These are phyloP conservation scores for Alligator mississippiensis DNA, from an alignment of 2,113 vertebrate genomes.

Conservation along the genomic window DNA sequence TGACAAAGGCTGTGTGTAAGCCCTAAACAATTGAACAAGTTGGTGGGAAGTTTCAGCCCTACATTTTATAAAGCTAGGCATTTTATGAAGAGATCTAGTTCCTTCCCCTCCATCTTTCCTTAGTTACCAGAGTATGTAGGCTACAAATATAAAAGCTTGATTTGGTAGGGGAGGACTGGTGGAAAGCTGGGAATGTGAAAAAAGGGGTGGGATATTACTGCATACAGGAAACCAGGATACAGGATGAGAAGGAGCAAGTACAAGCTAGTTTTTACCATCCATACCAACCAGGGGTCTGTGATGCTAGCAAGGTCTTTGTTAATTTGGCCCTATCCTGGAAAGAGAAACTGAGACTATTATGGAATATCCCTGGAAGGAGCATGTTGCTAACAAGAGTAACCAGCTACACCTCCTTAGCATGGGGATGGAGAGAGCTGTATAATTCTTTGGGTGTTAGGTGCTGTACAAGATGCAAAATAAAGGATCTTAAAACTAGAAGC, in stretches of 20 bases:
- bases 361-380: background rate
- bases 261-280: background rate
- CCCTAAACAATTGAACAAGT: background rate
- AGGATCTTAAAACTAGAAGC: background rate
- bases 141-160: background rate
- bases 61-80: background rate
- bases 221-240: background rate
- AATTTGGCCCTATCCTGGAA: background rate
- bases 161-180: background rate
- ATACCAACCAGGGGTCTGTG: background rate
- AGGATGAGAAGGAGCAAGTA: background rate
- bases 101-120: background rate
- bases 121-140: background rate
- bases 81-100: background rate
- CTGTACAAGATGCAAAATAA: background rate
- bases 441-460: background rate
- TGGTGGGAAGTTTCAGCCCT: background rate
- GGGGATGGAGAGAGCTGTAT: background rate
- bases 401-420: rapidly evolving
- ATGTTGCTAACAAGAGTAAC: background rate
- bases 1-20: background rate
- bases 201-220: background rate
- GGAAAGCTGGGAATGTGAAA: background rate
- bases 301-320: background rate
- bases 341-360: background rate